A percentile compares a stretch with the other conserved stretches of the same genome.
These are phyloP conservation scores for Ophioninae sp. DNA, from an alignment of 2,888 invertebrate species.

Conservation along the genomic window DNA sequence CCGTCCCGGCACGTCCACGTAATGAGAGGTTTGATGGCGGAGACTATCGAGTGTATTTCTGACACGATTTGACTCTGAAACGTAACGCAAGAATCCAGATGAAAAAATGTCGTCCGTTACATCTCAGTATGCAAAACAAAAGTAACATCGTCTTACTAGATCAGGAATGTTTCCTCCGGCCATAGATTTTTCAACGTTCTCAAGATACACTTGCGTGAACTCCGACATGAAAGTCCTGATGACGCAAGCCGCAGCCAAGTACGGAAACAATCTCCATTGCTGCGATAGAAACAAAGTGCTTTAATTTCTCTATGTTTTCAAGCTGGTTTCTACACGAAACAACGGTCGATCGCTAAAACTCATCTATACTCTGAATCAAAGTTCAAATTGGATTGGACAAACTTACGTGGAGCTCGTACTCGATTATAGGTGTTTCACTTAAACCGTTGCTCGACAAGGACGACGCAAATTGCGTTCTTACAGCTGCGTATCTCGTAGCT, in stretches of 20 bases:
- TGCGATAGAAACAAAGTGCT: constrained; percentile 78
- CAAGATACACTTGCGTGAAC: constrained; percentile 86
- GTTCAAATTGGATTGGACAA: not conserved
- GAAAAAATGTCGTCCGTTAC: not conserved
- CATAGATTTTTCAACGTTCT: constrained; percentile 86
- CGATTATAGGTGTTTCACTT: constrained; percentile 89
- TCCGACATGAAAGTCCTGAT: constrained; percentile 86
- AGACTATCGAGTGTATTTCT: constrained; percentile 88
- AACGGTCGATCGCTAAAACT: too few relatives aligned
- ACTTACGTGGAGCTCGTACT: constrained; percentile 91
- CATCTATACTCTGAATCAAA: too few relatives aligned
- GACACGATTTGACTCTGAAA: constrained; percentile 85
- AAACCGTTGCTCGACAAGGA: constrained; percentile 66
- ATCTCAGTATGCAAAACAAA: too few relatives aligned
- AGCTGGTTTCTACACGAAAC: not conserved
- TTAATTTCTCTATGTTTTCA: not conserved
- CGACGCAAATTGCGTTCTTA: constrained; percentile 88
- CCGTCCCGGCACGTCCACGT: constrained; percentile 90
- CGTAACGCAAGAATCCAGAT: constrained; percentile 14
- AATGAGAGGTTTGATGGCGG: constrained; percentile 86
- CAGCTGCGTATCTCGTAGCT: constrained; percentile 90
- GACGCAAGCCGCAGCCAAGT: constrained; percentile 87
- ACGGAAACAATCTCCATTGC: constrained; percentile 92
- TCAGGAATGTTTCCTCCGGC: constrained; percentile 75
- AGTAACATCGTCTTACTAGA: constrained; percentile 68